Base-by-base conservation (phyloP, 2,797 vertebrate genomes). In the Adelosebastes latens region DNA sequence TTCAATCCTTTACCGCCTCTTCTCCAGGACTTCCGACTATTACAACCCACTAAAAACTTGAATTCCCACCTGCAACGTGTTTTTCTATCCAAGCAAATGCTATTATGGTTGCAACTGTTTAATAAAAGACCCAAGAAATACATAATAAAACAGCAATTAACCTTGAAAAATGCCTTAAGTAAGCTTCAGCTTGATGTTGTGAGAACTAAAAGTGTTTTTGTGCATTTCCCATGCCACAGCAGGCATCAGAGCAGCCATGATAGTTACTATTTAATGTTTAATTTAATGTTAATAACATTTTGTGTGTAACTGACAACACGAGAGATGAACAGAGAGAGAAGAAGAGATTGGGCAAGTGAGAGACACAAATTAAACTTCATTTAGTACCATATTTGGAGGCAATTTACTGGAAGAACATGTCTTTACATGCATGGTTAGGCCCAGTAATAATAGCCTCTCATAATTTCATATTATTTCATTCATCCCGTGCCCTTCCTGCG, bases 341-440 rank as follows among this genome's bases (percentile, higher is more conserved):
- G 27, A 42, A 12, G 36, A 34, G 42, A 56, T 8, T 5, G 34
- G 29, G 24, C 12, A 22, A 60, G 22, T 8, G 27, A 55, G 9
- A 11, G 14, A 29, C 20, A 66, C 27, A 64, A 78, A 77, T 64
- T 65, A 29, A 53, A 73, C n/a, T 74, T 55, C 70, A 53, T 53
- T 61, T 46, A 20, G 62, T 75, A 8, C 1, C 25, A 25, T 32
- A 53, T 71, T 31, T 36, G 10, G 32, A 69, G 27, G 60, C 4
- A 8, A 56, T 78, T 80, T 84, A 63, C 46, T 52, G 27, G 75
- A 71, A 85, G 60, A 77, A 69, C 42, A 56, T 46, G 29, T 58
- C 46, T 8, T 71, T 36, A 36, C 61, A 62, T 78, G 49, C 56
- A 42, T 59, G 49, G 32, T 24, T 59, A 36, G 55, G 16, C 55